These are phyloP conservation scores for Rana temporaria DNA, from an alignment of 2,113 vertebrate species.

Conservation along the genomic window DNA sequence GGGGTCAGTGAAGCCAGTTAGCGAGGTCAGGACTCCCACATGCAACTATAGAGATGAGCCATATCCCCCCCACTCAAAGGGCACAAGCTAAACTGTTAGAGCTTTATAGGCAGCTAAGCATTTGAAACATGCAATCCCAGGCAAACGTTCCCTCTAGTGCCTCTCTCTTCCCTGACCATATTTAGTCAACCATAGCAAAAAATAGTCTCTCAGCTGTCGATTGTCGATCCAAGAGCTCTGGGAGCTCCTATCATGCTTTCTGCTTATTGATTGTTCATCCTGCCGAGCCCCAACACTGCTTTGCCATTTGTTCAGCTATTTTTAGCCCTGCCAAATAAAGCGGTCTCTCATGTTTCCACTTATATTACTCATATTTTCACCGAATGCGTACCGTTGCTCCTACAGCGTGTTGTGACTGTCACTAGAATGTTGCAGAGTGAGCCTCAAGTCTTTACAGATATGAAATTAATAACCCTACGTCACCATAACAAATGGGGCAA, in stretches of 20 bases:
- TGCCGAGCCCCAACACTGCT: constrained; percentile 72
- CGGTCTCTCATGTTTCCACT: constrained; percentile 81
- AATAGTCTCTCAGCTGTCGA: constrained; percentile 89
- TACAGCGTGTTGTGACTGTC: constrained; percentile 75
- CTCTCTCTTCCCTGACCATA: constrained; percentile 99
- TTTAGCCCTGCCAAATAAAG: constrained; percentile 96
- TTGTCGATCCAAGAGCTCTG: constrained; percentile 82
- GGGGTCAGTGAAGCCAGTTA: constrained; percentile 74
- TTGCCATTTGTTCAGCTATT: constrained; percentile 84
- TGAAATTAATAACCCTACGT: constrained; percentile 58
- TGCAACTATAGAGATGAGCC: constrained; percentile 68
- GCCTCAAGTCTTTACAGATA: constrained; percentile 61
- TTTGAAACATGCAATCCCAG: constrained; percentile 88
- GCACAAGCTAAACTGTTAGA: constrained; percentile 79
- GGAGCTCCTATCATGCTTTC: constrained; percentile 84
- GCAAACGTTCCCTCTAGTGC: constrained; percentile 88
- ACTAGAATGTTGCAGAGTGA: constrained; percentile 76
- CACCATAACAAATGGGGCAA: constrained; percentile 65
- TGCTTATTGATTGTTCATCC: constrained; percentile 89
- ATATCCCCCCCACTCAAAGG: constrained; percentile 72
- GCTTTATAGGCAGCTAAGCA: constrained; percentile 91
- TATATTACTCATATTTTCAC: constrained; percentile 77
- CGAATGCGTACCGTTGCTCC: constrained; percentile 79
- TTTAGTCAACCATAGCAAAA: constrained; percentile 99
- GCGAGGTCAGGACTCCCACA: constrained; percentile 74